These are phyloP conservation scores for Scalopus aquaticus DNA, from an alignment of 2,113 vertebrate species.

Conservation along the genomic window DNA sequence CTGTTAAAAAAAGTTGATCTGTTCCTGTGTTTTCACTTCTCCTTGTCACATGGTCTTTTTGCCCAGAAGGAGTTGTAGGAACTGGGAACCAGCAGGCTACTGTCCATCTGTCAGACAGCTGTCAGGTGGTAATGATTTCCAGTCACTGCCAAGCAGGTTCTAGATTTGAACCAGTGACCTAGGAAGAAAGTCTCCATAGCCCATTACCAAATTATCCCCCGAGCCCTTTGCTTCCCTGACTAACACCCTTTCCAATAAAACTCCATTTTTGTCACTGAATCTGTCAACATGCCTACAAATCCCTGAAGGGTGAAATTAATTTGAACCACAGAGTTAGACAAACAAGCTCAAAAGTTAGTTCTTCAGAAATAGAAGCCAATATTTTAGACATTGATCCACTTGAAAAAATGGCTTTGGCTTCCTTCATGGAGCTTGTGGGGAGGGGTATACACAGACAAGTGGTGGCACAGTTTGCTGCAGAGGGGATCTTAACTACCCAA, in stretches of 20 bases:
- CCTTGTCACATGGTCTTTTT: not conserved
- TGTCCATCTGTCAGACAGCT: not conserved
- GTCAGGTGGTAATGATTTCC: constrained; percentile 62
- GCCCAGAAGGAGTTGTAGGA: not conserved
- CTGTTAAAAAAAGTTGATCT: not conserved
- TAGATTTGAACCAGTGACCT: constrained; percentile 63
- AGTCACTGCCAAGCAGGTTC: constrained; percentile 64
- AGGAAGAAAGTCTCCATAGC: constrained; percentile 48
- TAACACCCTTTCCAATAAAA: constrained; percentile 60
- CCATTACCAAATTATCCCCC: constrained; percentile 61
- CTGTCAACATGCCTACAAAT: constrained; percentile 65
- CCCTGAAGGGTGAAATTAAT: constrained; percentile 76
- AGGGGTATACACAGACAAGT: not conserved
- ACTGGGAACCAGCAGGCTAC: not conserved
- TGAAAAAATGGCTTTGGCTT: not conserved
- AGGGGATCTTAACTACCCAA: not conserved
- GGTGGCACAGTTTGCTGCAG: not conserved
- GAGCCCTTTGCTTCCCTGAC: not conserved
- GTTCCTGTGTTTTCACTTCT: not conserved
- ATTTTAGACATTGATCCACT: constrained; percentile 45
- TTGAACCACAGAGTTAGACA: constrained; percentile 59
- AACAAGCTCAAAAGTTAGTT: constrained; percentile 59
- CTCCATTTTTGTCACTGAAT: constrained; percentile 41
- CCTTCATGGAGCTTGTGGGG: not conserved
- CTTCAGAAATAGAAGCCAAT: constrained; percentile 51